These are phyloP conservation scores for Drosophila repletoides DNA, from an alignment of 1,140 invertebrate genomes.

Conservation along the genomic window DNA sequence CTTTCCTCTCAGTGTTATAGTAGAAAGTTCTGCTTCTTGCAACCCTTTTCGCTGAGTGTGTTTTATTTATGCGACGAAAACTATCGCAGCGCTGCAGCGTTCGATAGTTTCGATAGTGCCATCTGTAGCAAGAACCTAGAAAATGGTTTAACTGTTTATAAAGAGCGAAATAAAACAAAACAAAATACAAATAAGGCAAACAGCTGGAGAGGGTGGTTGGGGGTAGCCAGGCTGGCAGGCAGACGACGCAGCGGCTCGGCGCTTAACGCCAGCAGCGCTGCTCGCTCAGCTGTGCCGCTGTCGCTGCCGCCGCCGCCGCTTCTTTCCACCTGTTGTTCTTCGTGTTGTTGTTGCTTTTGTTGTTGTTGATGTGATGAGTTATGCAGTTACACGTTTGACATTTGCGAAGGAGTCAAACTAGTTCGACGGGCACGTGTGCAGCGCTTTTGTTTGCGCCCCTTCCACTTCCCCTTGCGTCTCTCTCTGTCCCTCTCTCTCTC, in stretches of 20 bases:
- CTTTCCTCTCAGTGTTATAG: too few relatives aligned
- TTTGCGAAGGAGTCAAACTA: slow-evolving; percentile 82
- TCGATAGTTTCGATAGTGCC: too few relatives aligned
- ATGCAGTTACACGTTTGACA: slow-evolving; percentile 81
- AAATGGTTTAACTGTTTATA: too few relatives aligned
- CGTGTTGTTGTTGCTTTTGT: slow-evolving; percentile 40
- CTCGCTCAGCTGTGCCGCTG: slow-evolving; percentile 2
- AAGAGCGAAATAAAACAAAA: background rate
- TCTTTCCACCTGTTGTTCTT: slow-evolving; percentile 21
- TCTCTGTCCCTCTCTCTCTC: background rate
- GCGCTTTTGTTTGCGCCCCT: slow-evolving; percentile 48
- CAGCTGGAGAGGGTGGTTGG: too few relatives aligned
- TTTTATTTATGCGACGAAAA: too few relatives aligned
- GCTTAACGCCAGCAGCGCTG: slow-evolving; percentile 8
- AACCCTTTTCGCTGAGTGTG: too few relatives aligned
- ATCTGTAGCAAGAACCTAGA: too few relatives aligned
- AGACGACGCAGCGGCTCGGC: slow-evolving; percentile 2
- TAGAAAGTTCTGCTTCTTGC: too few relatives aligned
- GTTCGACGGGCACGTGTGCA: slow-evolving; percentile 77
- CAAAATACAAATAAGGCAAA: slow-evolving; percentile 43
- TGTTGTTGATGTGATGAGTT: slow-evolving; percentile 62
- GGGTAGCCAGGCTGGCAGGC: too few relatives aligned
- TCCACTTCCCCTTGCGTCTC: background rate
- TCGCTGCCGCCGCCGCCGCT: slow-evolving; percentile 11
- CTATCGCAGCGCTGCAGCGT: too few relatives aligned